phyloP scores from a whole-genome alignment of 2,888 invertebrate genomes.

The Yponomeuta evonymella region DNA sequence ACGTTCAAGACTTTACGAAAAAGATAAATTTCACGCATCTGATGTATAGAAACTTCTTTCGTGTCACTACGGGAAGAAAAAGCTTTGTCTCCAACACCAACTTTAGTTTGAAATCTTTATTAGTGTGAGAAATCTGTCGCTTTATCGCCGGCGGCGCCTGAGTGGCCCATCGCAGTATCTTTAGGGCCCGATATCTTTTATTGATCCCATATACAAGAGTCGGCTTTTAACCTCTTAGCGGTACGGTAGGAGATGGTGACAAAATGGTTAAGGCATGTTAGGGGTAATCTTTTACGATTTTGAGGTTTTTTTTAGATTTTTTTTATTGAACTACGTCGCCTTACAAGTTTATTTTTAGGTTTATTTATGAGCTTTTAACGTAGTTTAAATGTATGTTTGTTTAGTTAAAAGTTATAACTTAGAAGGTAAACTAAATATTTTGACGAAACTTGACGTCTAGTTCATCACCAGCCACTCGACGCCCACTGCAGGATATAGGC shows the following conservation, averaged over 20 bases:
- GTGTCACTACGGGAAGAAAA: background rate
- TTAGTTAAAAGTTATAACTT: too few relatives aligned
- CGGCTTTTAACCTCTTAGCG: constrained; percentile 1
- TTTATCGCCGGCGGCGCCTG: background rate
- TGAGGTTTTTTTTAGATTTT: background rate
- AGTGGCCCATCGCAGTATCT: background rate
- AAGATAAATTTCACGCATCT: too few relatives aligned
- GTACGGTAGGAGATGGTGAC: background rate
- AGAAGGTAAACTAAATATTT: too few relatives aligned
- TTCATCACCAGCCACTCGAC: too few relatives aligned
- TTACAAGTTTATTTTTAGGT: too few relatives aligned
- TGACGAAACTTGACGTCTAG: too few relatives aligned
- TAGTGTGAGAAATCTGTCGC: background rate
- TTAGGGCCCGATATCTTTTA: background rate
- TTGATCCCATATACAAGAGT: constrained; percentile 1
- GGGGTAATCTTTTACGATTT: constrained; percentile 1
- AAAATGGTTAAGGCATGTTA: background rate
- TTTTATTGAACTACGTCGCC: background rate
- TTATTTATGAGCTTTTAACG: too few relatives aligned
- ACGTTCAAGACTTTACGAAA: too few relatives aligned
- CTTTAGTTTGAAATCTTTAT: background rate
- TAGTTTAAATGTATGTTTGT: too few relatives aligned
- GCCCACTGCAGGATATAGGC: too few relatives aligned
- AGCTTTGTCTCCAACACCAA: background rate
- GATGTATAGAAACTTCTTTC: too few relatives aligned